Conservation (phyloP, 2,888 invertebrate species). For the Drosophila dives region DNA sequence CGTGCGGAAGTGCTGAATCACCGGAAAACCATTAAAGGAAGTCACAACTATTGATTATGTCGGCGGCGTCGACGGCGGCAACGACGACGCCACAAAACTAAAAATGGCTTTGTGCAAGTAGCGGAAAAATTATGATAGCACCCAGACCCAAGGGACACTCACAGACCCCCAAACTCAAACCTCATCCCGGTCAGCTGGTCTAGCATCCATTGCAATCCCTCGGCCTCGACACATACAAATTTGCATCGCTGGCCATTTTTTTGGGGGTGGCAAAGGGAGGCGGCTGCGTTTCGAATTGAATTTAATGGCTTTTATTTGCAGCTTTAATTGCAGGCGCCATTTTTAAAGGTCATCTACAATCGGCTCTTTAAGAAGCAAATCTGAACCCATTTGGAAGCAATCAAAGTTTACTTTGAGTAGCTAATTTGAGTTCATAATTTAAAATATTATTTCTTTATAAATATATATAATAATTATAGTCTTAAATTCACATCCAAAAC, state of each 20-base stretch:
- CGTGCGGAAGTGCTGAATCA: constrained; percentile 77
- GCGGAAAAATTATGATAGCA: constrained; percentile 72
- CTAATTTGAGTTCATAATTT: too few relatives aligned
- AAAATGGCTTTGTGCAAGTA: constrained; percentile 69
- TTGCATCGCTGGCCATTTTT: constrained; percentile 39
- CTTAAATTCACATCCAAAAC: background rate
- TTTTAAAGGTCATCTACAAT: constrained; percentile 18
- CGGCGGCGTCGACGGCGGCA: too few relatives aligned
- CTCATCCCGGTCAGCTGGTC: constrained; percentile 1
- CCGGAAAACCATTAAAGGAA: constrained; percentile 82
- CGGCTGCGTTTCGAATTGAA: constrained; percentile 53
- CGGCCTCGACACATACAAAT: constrained; percentile 61
- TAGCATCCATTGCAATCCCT: constrained; percentile 37
- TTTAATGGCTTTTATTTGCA: constrained; percentile 62
- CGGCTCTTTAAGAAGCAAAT: background rate
- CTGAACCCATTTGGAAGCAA: background rate
- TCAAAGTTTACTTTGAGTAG: background rate
- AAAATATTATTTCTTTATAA: background rate
- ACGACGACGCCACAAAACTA: constrained; percentile 52
- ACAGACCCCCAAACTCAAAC: background rate
- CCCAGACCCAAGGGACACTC: constrained; percentile 9
- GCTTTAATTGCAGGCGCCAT: constrained; percentile 59
- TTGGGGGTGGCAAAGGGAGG: constrained; percentile 4
- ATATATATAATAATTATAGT: background rate
- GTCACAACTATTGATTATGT: constrained; percentile 82